Percentiles rank a stretch among this genome's conserved stretches.
Conservation (phyloP, 2,797 vertebrate genomes). For the Oryzias sinensis region DNA sequence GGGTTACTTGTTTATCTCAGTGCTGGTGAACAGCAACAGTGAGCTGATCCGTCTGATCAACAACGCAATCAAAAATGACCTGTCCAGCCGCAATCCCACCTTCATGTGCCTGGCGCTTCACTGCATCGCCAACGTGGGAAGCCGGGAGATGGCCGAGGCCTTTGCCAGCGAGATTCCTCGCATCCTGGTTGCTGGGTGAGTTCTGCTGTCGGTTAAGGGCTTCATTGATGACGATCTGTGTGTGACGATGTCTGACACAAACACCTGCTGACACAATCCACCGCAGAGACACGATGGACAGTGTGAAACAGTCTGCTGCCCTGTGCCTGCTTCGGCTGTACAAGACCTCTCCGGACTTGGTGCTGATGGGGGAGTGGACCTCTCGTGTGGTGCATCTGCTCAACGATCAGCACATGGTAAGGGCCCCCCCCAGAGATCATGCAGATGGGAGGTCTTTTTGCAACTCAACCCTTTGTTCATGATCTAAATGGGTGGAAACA, state of each 20-base stretch:
- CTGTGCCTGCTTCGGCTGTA: slow-evolving; percentile 89
- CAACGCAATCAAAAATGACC: slow-evolving; percentile 92
- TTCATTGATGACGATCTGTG: no score
- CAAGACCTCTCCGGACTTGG: slow-evolving; percentile 90
- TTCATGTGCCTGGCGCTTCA: slow-evolving; percentile 94
- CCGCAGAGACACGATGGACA: slow-evolving; percentile 92
- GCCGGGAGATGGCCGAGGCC: slow-evolving; percentile 92
- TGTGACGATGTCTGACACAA: no score
- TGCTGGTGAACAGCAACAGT: slow-evolving; percentile 91
- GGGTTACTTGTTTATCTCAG: slow-evolving; percentile 94
- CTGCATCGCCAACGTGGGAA: slow-evolving; percentile 92
- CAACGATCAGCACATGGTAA: slow-evolving; percentile 94
- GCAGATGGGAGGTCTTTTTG: neutral
- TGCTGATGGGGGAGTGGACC: slow-evolving; percentile 94
- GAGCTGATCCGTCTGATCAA: slow-evolving; percentile 92
- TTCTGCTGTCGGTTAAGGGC: neutral
- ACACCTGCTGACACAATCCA: neutral
- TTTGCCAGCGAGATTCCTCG: slow-evolving; percentile 90
- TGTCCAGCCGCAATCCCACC: slow-evolving; percentile 92
- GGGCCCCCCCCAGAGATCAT: slow-evolving; percentile 6
- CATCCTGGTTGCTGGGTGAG: slow-evolving; percentile 91
- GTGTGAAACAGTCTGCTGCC: slow-evolving; percentile 91
- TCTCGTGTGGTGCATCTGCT: slow-evolving; percentile 91
- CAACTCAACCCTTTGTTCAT: no score
- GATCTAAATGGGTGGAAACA: no score